A percentile compares a stretch with the other conserved stretches of the same genome.
Conservation (phyloP, 2,113 vertebrate species). For the Poeciliopsis retropinna region DNA sequence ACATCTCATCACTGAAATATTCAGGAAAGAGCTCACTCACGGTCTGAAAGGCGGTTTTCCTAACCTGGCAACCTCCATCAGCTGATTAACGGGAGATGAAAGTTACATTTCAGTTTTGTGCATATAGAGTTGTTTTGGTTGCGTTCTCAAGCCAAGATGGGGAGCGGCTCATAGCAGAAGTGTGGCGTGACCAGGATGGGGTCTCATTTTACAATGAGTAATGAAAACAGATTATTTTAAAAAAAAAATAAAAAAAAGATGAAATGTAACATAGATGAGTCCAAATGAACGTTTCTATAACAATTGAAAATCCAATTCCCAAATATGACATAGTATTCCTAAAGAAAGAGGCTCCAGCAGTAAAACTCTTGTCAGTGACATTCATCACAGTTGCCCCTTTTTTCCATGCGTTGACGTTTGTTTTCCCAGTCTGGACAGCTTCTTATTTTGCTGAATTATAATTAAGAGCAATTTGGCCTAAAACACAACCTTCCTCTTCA, state of each 20-base stretch:
- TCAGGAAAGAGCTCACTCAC: neutral
- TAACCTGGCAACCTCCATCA: neutral
- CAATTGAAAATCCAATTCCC: too few species aligned
- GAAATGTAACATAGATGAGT: neutral
- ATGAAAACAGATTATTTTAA: neutral
- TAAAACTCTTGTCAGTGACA: neutral
- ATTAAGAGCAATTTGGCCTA: neutral
- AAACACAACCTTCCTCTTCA: neutral
- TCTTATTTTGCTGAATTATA: neutral
- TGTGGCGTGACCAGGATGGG: neutral
- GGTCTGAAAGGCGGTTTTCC: neutral
- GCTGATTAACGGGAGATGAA: neutral
- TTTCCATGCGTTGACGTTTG: neutral
- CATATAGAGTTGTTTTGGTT: neutral
- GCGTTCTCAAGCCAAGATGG: neutral
- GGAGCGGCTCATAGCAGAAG: neutral
- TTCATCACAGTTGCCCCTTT: neutral
- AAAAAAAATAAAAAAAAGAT: neutral
- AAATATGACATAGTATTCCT: neutral
- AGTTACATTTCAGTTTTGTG: neutral
- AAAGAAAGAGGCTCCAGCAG: neutral
- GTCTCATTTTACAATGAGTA: neutral
- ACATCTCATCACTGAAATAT: neutral
- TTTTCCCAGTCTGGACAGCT: neutral
- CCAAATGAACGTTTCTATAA: too few species aligned